A percentile compares a stretch with the other conserved stretches of the same genome.
Evolutionary conservation across 2,797 vertebrate genomes (phyloP).

Genomic region (Ptychadena robeensis): DNA sequence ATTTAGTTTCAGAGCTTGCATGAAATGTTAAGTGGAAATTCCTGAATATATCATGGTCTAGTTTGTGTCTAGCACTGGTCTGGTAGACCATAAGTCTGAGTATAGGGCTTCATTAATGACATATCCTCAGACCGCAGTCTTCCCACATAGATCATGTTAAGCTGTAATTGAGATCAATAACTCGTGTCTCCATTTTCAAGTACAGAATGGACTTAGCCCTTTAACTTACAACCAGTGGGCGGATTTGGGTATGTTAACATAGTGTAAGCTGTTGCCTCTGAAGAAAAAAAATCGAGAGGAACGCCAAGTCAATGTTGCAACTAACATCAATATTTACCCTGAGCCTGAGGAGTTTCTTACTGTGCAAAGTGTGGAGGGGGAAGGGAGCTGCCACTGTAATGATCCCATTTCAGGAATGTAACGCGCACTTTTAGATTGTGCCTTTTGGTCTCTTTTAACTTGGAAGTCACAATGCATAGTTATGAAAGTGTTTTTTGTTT

Average conservation of each 20-base stretch:
- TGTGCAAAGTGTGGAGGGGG: conserved; percentile 40
- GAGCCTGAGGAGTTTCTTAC: conserved; percentile 40
- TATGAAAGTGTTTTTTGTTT: too few relatives aligned
- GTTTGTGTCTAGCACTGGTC: too few relatives aligned
- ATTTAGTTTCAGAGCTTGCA: too few relatives aligned
- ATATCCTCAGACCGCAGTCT: neutral
- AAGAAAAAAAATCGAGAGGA: too few relatives aligned
- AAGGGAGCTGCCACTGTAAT: conserved; percentile 3
- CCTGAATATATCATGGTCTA: too few relatives aligned
- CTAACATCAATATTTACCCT: conserved; percentile 55
- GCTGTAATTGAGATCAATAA: neutral
- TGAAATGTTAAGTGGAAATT: too few relatives aligned
- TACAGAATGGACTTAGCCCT: conserved; percentile 50
- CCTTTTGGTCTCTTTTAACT: too few relatives aligned
- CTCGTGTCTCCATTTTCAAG: neutral
- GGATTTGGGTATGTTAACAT: conserved; percentile 10
- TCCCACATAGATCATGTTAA: neutral
- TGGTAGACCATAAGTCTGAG: too few relatives aligned
- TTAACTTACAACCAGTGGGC: conserved; percentile 5
- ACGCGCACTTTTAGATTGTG: neutral
- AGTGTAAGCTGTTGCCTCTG: conserved; percentile 19
- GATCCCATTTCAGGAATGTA: conserved; percentile 38
- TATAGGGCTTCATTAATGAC: neutral
- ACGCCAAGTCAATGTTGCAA: conserved; percentile 38
- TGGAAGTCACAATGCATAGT: neutral